Percentiles rank a stretch among this genome's conserved stretches.
Evolutionary conservation across 2,797 vertebrate species (phyloP).

Genomic region (Threskiornis aethiopicus): DNA sequence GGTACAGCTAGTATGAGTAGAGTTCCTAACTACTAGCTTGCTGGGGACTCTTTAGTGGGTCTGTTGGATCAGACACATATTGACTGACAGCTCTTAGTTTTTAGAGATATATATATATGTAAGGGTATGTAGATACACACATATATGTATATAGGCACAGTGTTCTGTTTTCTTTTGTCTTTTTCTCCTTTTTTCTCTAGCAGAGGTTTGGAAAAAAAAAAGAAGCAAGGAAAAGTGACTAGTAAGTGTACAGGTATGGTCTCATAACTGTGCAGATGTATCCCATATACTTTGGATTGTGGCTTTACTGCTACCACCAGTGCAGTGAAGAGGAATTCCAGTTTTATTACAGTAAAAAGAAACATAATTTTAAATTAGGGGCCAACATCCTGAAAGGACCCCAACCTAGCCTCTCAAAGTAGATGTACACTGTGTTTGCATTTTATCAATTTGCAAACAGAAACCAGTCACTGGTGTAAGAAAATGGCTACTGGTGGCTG

Average conservation of each 20-base stretch:
- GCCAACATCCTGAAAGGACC: neutral
- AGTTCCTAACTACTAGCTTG: neutral
- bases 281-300: neutral
- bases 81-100: neutral
- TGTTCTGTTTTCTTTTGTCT: neutral
- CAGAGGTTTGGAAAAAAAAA: neutral
- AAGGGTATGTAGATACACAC: neutral
- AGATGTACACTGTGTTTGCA: neutral
- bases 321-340: neutral
- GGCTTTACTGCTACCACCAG: neutral
- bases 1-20: neutral
- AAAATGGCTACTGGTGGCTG: neutral
- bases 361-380: neutral
- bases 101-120: neutral
- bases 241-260: neutral
- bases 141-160: neutral
- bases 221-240: neutral
- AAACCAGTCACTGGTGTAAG: neutral
- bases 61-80: neutral
- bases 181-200: neutral
- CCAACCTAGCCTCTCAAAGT: neutral
- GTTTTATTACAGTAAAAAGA: neutral
- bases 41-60: neutral
- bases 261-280: neutral
- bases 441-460: neutral